phyloP scores from a whole-genome alignment of 2,797 vertebrate species.

The Melopsittacus undulatus region DNA sequence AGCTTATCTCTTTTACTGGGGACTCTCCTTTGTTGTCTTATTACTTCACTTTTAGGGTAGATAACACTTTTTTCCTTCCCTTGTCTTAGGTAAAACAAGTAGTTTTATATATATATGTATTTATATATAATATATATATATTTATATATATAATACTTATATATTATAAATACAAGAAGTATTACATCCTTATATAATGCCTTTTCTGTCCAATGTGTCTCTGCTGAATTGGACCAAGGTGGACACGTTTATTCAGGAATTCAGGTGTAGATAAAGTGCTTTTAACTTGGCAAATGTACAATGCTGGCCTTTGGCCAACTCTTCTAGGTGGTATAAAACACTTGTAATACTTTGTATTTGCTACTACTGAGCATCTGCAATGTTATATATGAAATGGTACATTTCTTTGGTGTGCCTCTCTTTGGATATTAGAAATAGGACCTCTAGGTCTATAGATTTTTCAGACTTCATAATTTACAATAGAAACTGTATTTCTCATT shows the following conservation, averaged over 20 bases:
- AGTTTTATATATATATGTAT: too few species aligned
- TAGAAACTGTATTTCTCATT: not conserved
- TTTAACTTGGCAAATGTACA: not conserved
- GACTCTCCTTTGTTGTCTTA: not conserved
- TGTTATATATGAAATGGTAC: accelerated
- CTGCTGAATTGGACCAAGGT: not conserved
- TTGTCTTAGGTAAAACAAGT: not conserved
- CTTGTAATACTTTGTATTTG: not conserved
- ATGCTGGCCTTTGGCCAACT: not conserved
- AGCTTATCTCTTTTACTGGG: not conserved
- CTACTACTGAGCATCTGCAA: not conserved
- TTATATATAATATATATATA: too few species aligned
- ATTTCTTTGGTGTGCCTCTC: not conserved
- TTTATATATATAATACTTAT: too few species aligned
- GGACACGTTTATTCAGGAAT: not conserved
- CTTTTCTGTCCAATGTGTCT: not conserved
- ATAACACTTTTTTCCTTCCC: not conserved
- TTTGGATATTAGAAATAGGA: not conserved
- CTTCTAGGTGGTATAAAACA: not conserved
- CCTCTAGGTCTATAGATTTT: not conserved
- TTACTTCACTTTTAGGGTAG: not conserved
- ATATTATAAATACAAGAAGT: too few species aligned
- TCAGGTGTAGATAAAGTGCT: not conserved
- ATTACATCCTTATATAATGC: not conserved
- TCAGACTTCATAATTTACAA: not conserved